Conservation (phyloP, 2,797 vertebrate species). For the Coregonus ussuriensis region DNA sequence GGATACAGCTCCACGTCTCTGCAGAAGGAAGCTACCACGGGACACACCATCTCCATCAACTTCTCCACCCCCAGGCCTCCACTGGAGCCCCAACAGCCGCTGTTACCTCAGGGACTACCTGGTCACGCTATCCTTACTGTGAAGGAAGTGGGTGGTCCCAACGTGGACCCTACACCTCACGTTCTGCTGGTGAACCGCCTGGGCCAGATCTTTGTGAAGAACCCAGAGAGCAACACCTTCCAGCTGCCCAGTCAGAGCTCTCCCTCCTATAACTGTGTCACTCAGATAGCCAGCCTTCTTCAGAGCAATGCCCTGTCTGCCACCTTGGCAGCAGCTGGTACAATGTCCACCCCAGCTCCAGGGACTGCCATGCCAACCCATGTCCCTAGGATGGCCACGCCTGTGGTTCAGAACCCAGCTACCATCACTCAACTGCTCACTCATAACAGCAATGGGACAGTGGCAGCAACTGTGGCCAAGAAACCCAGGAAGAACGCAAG, state of each 20-base stretch:
- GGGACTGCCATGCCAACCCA: constrained; percentile 43
- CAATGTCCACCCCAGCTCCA: constrained; percentile 43
- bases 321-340: constrained; percentile 80
- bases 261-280: constrained; percentile 77
- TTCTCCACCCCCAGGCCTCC: constrained; percentile 75
- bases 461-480: constrained; percentile 52
- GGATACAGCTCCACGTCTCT: constrained; percentile 76
- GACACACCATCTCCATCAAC: constrained; percentile 80
- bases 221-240: constrained; percentile 82
- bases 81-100: constrained; percentile 75
- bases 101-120: constrained; percentile 73
- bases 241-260: constrained; percentile 79
- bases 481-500: constrained; percentile 67
- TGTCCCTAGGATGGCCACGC: constrained; percentile 48
- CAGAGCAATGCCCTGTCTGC: constrained; percentile 83
- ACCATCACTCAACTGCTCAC: constrained; percentile 75
- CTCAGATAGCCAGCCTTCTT: constrained; percentile 80
- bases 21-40: constrained; percentile 69
- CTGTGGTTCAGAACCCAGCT: constrained; percentile 62
- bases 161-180: constrained; percentile 80
- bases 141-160: constrained; percentile 82
- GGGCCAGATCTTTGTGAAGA: constrained; percentile 88
- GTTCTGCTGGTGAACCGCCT: constrained; percentile 85
- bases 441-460: constrained; percentile 68
- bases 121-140: constrained; percentile 84